phyloP scores from a whole-genome alignment of 2,888 invertebrate genomes.

The Nomada flava region DNA sequence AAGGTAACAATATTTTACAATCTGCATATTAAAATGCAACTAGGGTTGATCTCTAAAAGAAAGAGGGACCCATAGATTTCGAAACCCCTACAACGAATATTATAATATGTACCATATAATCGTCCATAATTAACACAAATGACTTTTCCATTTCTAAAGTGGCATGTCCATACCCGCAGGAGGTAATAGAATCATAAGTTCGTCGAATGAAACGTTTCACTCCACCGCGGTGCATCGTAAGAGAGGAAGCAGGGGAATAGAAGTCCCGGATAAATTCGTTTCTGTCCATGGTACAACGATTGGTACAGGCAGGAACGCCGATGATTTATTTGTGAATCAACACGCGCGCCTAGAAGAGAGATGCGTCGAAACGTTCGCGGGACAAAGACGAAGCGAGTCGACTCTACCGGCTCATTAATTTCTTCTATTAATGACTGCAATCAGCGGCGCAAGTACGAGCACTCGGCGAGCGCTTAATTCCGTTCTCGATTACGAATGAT shows the following conservation, averaged over 20 bases:
- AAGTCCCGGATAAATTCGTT: constrained; percentile 35
- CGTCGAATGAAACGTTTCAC: neutral
- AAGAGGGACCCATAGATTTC: too few relatives aligned
- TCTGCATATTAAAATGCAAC: too few relatives aligned
- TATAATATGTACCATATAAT: too few relatives aligned
- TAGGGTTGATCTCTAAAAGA: too few relatives aligned
- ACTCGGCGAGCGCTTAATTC: constrained; percentile 70
- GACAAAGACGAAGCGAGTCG: constrained; percentile 69
- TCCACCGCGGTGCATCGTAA: neutral
- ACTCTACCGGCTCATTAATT: constrained; percentile 69
- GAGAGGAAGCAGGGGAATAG: neutral
- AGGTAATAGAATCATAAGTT: neutral
- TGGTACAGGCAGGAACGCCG: constrained; percentile 39
- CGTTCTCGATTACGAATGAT: constrained; percentile 73
- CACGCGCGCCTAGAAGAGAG: constrained; percentile 55
- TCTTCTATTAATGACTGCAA: constrained; percentile 73
- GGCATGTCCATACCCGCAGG: neutral
- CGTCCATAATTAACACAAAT: too few relatives aligned
- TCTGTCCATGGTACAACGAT: constrained; percentile 25
- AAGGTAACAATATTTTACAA: too few relatives aligned
- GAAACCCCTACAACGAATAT: too few relatives aligned
- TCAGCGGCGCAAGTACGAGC: constrained; percentile 62
- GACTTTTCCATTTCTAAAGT: neutral
- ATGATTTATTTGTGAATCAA: constrained; percentile 70
- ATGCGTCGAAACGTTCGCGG: constrained; percentile 57